Evolutionary conservation across 2,797 vertebrate genomes (phyloP).

Genomic region (Coreius guichenoti): DNA sequence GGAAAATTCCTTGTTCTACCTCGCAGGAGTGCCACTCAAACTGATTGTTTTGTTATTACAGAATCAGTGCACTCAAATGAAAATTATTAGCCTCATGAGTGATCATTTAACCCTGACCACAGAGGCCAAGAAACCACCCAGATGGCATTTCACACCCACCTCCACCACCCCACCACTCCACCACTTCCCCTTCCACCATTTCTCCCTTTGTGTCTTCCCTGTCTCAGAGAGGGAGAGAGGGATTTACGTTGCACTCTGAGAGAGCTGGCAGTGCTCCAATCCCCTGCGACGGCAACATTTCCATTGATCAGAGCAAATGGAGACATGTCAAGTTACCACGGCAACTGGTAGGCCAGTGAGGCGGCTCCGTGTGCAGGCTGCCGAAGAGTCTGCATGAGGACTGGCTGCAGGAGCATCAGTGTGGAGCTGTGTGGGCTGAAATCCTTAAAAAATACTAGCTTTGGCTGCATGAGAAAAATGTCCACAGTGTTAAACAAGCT

Average conservation of each 20-base stretch:
- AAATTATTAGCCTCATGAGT: constrained; percentile 1
- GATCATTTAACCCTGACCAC: constrained; percentile 28
- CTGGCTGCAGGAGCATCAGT: constrained; percentile 31
- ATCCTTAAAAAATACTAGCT: background rate
- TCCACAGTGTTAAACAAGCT: background rate
- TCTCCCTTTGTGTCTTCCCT: constrained; percentile 30
- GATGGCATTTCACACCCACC: constrained; percentile 23
- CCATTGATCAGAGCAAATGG: constrained; percentile 67
- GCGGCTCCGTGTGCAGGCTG: constrained; percentile 42
- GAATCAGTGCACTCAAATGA: background rate
- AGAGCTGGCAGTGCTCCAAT: constrained; percentile 57
- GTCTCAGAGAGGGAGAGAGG: background rate
- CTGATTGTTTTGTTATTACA: constrained; percentile 18
- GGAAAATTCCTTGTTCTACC: background rate
- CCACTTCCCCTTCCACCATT: constrained; percentile 7
- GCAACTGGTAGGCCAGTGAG: constrained; percentile 62
- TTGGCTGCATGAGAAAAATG: background rate
- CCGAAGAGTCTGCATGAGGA: constrained; percentile 32
- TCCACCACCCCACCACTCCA: background rate
- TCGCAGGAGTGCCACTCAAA: background rate
- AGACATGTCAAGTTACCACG: constrained; percentile 68
- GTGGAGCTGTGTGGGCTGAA: constrained; percentile 28
- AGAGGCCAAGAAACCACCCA: constrained; percentile 24
- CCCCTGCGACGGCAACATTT: constrained; percentile 56
- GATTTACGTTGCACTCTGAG: constrained; percentile 3